Percentiles rank a stretch among this genome's conserved stretches.
Evolutionary conservation across 2,888 invertebrate species (phyloP).

Genomic region (Cylloceria caligata): DNA sequence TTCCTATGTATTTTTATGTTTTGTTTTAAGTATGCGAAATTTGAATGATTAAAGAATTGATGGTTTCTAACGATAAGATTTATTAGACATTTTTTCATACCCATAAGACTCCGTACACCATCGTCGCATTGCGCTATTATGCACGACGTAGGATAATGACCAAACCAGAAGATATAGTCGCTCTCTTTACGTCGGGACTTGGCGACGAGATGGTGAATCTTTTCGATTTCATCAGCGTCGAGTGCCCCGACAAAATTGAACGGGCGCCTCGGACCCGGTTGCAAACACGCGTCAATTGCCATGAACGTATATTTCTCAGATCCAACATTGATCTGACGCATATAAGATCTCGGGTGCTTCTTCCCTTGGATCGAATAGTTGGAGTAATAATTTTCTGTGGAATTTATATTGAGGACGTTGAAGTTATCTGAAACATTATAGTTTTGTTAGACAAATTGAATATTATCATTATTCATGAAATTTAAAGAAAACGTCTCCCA

Average conservation of each 20-base stretch:
- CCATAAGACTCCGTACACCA: constrained; percentile 84
- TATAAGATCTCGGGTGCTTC: constrained; percentile 90
- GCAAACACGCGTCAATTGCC: constrained; percentile 94
- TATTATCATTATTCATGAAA: too few species aligned
- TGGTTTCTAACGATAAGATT: background rate
- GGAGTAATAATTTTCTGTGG: constrained; percentile 91
- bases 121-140: constrained; percentile 88
- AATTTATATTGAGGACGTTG: constrained; percentile 90
- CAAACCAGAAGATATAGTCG: constrained; percentile 92
- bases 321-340: constrained; percentile 87
- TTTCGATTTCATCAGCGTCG: constrained; percentile 86
- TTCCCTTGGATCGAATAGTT: constrained; percentile 93
- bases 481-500: constrained; percentile 82
- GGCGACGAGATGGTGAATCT: constrained; percentile 86
- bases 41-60: background rate
- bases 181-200: constrained; percentile 85
- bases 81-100: constrained; percentile 69
- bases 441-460: constrained; percentile 12
- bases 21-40: background rate
- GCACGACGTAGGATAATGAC: constrained; percentile 96
- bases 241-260: constrained; percentile 95
- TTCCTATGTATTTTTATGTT: constrained; percentile 86
- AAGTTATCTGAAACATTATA: constrained; percentile 91
- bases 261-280: constrained; percentile 94
- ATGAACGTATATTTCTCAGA: constrained; percentile 91